phyloP scores from a whole-genome alignment of 2,888 invertebrate genomes.

The Coleophora flavipennella region DNA sequence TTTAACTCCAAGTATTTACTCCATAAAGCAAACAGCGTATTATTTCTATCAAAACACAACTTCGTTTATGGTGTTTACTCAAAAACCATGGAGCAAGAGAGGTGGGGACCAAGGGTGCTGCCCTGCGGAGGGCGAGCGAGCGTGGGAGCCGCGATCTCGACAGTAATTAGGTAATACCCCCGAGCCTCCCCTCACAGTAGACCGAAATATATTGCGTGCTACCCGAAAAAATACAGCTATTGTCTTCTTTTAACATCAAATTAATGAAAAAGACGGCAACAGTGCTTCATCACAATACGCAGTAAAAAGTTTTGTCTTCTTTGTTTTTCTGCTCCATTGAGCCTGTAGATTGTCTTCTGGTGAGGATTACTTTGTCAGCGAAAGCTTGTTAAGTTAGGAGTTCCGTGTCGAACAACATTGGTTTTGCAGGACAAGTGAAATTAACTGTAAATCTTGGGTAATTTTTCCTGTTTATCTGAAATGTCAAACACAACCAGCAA shows the following conservation, averaged over 20 bases:
- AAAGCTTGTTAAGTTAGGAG: slow-evolving; percentile 17
- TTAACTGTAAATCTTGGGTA: too few relatives aligned
- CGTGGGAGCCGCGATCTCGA: slow-evolving; percentile 49
- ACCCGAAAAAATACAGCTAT: neutral
- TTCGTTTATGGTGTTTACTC: slow-evolving; percentile 38
- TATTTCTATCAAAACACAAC: slow-evolving; percentile 19
- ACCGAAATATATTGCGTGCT: slow-evolving; percentile 15
- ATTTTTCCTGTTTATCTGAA: too few relatives aligned
- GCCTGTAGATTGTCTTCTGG: slow-evolving; percentile 18
- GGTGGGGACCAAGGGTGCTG: slow-evolving; percentile 11
- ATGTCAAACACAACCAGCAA: too few relatives aligned
- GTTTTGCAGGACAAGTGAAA: too few relatives aligned
- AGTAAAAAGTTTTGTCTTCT: too few relatives aligned
- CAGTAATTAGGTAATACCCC: slow-evolving; percentile 45
- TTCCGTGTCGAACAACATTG: too few relatives aligned
- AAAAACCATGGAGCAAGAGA: slow-evolving; percentile 30
- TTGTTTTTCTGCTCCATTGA: too few relatives aligned
- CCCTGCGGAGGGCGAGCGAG: slow-evolving; percentile 18
- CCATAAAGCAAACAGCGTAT: slow-evolving; percentile 20
- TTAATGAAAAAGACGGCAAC: too few relatives aligned
- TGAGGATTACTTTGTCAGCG: slow-evolving; percentile 17
- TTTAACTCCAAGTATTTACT: neutral
- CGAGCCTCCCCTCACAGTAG: too few relatives aligned
- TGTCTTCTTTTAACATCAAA: neutral
- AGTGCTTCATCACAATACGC: too few relatives aligned